phyloP scores from a whole-genome alignment of 2,888 invertebrate species.

The Charanyca ferruginea region DNA sequence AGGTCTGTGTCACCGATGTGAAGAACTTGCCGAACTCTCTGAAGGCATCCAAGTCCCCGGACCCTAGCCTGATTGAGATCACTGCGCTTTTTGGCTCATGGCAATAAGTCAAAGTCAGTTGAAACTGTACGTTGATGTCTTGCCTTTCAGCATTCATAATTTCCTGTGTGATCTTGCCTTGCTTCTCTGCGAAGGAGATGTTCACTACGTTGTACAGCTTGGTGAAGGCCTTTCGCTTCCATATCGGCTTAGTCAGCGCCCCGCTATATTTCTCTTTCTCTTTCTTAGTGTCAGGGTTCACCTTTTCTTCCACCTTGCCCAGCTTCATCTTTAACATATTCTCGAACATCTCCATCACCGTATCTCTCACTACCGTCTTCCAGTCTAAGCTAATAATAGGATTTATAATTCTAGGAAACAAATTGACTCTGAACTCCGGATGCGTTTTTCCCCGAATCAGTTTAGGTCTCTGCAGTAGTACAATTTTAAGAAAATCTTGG shows the following conservation, averaged over 20 bases:
- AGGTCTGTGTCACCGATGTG: conserved; percentile 69
- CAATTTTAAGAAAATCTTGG: conserved; percentile 69
- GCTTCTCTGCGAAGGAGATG: conserved; percentile 69
- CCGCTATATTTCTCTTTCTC: conserved; percentile 74
- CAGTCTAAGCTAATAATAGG: conserved; percentile 73
- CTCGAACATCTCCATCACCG: conserved; percentile 73
- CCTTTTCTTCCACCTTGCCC: conserved; percentile 68
- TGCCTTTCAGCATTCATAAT: conserved; percentile 67
- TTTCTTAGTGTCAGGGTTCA: conserved; percentile 65
- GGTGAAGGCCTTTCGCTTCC: conserved; percentile 75
- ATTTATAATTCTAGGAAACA: conserved; percentile 71
- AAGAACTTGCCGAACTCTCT: conserved; percentile 78
- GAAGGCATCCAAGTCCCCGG: conserved; percentile 71
- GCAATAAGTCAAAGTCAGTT: conserved; percentile 69
- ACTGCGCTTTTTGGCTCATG: conserved; percentile 65
- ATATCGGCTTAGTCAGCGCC: conserved; percentile 71
- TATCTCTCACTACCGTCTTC: conserved; percentile 70
- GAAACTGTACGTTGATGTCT: conserved; percentile 69
- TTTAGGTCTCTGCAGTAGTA: conserved; percentile 77
- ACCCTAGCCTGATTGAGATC: conserved; percentile 60
- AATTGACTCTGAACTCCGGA: conserved; percentile 71
- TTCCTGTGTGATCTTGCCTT: conserved; percentile 75
- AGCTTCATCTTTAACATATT: conserved; percentile 73
- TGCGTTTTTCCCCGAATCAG: conserved; percentile 58
- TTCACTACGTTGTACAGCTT: conserved; percentile 58